phyloP scores from a whole-genome alignment of 2,797 vertebrate genomes.

The Nasua narica region DNA sequence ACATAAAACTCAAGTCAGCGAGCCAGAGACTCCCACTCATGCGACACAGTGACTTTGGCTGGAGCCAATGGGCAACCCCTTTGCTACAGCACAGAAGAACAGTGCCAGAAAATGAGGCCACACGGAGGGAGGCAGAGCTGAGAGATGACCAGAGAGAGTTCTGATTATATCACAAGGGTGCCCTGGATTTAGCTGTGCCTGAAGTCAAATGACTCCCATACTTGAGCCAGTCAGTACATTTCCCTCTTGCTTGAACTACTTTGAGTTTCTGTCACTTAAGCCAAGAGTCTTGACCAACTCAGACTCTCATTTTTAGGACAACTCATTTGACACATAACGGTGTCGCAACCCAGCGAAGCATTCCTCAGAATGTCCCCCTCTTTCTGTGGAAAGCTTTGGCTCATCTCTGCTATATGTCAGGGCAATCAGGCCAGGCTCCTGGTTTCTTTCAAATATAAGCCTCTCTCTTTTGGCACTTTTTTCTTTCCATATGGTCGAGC shows the following conservation, averaged over 20 bases:
- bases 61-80: neutral
- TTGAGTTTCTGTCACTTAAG: neutral
- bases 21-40: neutral
- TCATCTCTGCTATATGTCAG: neutral
- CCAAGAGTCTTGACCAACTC: neutral
- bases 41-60: neutral
- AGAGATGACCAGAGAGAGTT: neutral
- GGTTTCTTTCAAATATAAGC: neutral
- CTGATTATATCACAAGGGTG: too few species aligned
- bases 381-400: neutral
- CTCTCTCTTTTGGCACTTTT: neutral
- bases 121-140: neutral
- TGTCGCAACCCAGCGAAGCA: neutral
- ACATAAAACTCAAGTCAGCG: neutral
- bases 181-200: neutral
- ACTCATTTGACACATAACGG: neutral
- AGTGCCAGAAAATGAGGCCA: neutral
- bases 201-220: neutral
- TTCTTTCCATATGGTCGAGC: neutral
- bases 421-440: neutral
- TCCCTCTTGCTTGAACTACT: neutral
- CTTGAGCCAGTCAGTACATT: neutral
- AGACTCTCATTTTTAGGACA: neutral
- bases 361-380: neutral
- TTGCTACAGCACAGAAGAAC: neutral